Percentiles rank a stretch among this genome's conserved stretches.
These are phyloP conservation scores for Danaus plexippus DNA, from an alignment of 1,140 invertebrate species.

Conservation along the genomic window DNA sequence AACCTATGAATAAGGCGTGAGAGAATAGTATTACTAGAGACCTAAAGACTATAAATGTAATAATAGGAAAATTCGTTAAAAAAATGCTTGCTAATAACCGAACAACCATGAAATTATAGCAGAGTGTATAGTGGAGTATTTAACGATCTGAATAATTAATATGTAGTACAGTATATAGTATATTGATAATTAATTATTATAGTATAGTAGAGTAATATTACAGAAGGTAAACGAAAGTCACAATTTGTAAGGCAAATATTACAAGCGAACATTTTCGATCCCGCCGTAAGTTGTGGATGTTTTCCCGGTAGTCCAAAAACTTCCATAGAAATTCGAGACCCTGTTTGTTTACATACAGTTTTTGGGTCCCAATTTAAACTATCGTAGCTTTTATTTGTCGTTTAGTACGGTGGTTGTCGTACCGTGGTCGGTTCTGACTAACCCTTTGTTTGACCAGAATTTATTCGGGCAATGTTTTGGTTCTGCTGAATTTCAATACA, in stretches of 20 bases:
- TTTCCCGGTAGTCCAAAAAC: constrained; percentile 47
- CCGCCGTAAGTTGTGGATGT: constrained; percentile 50
- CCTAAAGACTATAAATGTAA: no score
- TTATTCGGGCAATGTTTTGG: constrained; percentile 47
- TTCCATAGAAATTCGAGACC: constrained; percentile 48
- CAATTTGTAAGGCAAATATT: constrained; percentile 39
- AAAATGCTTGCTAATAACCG: no score
- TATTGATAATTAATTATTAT: no score
- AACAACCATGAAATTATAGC: no score
- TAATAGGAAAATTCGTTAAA: no score
- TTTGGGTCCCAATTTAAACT: constrained; percentile 66
- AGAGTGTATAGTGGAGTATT: no score
- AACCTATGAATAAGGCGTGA: no score
- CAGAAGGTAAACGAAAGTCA: constrained; percentile 15
- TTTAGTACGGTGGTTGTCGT: constrained; percentile 60
- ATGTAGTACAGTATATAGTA: no score
- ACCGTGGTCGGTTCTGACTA: constrained; percentile 32
- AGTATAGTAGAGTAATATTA: no score
- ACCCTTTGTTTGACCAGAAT: constrained; percentile 53
- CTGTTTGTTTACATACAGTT: constrained; percentile 62
- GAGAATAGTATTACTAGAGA: no score
- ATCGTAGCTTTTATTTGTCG: constrained; percentile 65
- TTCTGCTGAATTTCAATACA: constrained; percentile 41
- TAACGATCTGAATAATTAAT: no score
- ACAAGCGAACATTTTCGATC: constrained; percentile 43